phyloP scores from a whole-genome alignment of 2,888 invertebrate species.

The Microdon myrmicae region DNA sequence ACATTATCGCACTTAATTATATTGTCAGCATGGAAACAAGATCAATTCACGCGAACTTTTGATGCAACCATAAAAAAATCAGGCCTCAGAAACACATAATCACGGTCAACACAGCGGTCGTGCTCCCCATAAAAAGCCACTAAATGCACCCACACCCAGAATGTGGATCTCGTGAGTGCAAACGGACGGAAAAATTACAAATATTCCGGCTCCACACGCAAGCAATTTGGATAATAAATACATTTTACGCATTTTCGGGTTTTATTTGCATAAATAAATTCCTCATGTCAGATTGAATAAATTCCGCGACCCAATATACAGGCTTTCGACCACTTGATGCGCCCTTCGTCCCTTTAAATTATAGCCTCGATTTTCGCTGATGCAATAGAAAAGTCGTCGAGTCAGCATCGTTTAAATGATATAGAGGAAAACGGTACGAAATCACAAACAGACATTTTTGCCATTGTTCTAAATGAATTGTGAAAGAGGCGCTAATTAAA shows the following conservation, averaged over 20 bases:
- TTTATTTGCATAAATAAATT: conserved; percentile 44
- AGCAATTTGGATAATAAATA: conserved; percentile 32
- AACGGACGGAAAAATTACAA: not conserved
- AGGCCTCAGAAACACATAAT: conserved; percentile 11
- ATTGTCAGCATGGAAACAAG: conserved; percentile 42
- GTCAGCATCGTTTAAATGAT: conserved; percentile 39
- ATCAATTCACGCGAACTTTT: conserved; percentile 28
- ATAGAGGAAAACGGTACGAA: not conserved
- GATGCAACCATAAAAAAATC: conserved; percentile 5
- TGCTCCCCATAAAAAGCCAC: conserved; percentile 19
- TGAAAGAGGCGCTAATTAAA: conserved; percentile 48
- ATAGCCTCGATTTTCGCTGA: not conserved
- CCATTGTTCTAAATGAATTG: conserved; percentile 35
- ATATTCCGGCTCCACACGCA: conserved; percentile 8
- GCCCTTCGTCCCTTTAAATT: not conserved
- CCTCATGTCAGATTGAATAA: conserved; percentile 29
- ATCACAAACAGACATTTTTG: conserved; percentile 11
- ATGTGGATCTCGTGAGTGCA: conserved; percentile 2
- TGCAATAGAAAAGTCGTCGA: conserved; percentile 9
- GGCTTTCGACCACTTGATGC: conserved; percentile 23
- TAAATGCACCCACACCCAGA: conserved; percentile 30
- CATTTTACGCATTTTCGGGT: conserved; percentile 43
- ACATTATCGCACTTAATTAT: conserved; percentile 48
- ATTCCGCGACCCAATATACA: conserved; percentile 11
- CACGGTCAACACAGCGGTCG: conserved; percentile 13